These are phyloP conservation scores for Bambusicola thoracicus DNA, from an alignment of 2,113 vertebrate genomes.

Conservation along the genomic window DNA sequence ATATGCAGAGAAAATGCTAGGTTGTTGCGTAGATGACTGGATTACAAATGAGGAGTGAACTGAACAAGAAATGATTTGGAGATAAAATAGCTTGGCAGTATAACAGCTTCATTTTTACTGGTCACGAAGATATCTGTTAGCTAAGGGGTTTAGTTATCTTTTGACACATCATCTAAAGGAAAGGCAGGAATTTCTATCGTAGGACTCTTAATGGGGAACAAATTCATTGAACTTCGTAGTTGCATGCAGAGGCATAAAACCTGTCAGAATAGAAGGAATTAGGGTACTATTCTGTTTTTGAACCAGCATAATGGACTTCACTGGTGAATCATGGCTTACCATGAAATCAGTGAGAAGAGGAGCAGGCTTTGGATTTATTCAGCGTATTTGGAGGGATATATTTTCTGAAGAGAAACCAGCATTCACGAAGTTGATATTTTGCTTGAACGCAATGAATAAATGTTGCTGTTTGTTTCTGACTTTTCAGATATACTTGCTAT, in stretches of 20 bases:
- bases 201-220: neutral
- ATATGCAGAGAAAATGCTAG: neutral
- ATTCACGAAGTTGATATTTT: neutral
- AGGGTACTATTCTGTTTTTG: neutral
- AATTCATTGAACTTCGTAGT: neutral
- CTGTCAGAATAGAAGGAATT: neutral
- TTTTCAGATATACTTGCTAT: rapidly evolving
- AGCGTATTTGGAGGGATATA: neutral
- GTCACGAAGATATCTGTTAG: neutral
- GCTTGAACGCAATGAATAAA: neutral
- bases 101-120: slow-evolving; percentile 12
- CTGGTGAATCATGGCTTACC: neutral
- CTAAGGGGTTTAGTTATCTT: slow-evolving; percentile 11
- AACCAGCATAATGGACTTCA: neutral
- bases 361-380: neutral
- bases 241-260: neutral
- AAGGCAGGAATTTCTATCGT: neutral
- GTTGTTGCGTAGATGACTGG: neutral
- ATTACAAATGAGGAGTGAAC: neutral
- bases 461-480: neutral
- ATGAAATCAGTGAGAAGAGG: neutral
- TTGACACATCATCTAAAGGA: neutral
- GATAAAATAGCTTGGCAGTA: neutral
- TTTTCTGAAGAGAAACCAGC: neutral
- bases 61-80: neutral